Evolutionary conservation across 2,113 vertebrate species (phyloP).

Genomic region (Saimiri boliviensis): DNA sequence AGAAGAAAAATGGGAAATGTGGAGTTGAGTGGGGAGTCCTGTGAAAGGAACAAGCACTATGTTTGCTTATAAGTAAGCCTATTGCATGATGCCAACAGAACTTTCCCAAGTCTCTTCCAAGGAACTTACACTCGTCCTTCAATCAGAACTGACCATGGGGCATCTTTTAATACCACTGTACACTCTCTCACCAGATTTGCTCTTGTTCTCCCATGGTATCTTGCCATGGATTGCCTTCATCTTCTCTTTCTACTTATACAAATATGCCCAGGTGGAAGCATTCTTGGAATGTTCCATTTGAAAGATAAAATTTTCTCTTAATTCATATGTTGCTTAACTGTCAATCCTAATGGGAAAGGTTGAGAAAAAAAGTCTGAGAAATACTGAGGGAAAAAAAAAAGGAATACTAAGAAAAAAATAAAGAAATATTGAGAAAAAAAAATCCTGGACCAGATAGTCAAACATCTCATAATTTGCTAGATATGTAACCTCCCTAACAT

Average conservation of each 20-base stretch:
- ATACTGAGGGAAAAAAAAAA: too few species aligned
- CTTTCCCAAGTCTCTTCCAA: not conserved
- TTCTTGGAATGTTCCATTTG: not conserved
- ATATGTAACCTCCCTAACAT: not conserved
- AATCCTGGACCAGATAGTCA: not conserved
- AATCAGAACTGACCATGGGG: not conserved
- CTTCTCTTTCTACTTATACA: not conserved
- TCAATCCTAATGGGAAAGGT: not conserved
- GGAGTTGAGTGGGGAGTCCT: too few species aligned
- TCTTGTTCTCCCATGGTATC: rapidly evolving
- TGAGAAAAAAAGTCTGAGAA: not conserved
- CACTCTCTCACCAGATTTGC: not conserved
- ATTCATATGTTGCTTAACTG: not conserved
- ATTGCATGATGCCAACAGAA: not conserved
- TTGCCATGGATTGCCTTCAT: not conserved
- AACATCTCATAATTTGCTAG: not conserved
- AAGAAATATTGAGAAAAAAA: not conserved
- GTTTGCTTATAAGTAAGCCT: not conserved
- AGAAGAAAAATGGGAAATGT: not conserved
- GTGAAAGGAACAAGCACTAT: not conserved
- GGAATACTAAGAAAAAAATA: too few species aligned
- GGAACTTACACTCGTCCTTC: not conserved
- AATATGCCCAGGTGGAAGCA: not conserved
- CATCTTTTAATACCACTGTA: not conserved
- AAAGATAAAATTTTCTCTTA: not conserved